phyloP scores from a whole-genome alignment of 2,888 invertebrate genomes.

The Zaprionus bogoriensis region DNA sequence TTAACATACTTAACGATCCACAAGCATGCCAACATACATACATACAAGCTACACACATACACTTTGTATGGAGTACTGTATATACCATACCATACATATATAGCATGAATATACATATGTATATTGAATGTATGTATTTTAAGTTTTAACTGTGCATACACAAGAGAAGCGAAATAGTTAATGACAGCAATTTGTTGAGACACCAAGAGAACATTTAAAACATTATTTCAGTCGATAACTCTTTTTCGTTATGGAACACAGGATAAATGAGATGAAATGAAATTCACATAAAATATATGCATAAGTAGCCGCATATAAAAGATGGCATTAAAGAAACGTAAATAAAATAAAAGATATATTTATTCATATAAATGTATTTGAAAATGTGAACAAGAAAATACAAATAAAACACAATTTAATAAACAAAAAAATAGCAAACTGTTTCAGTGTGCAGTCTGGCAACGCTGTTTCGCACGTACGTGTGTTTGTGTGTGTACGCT shows the following conservation, averaged over 20 bases:
- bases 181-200: slow-evolving; percentile 47
- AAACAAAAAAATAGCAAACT: slow-evolving; percentile 44
- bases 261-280: slow-evolving; percentile 41
- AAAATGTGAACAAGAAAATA: slow-evolving; percentile 76
- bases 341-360: slow-evolving; percentile 73
- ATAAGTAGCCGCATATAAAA: slow-evolving; percentile 65
- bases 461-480: not conserved
- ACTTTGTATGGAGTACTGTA: too few relatives aligned
- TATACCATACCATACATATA: slow-evolving; percentile 14
- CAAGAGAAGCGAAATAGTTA: slow-evolving; percentile 38
- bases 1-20: slow-evolving; percentile 46
- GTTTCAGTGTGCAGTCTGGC: not conserved
- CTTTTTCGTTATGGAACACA: slow-evolving; percentile 41
- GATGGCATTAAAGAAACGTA: slow-evolving; percentile 53
- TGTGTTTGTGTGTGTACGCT: too few relatives aligned
- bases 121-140: slow-evolving; percentile 41
- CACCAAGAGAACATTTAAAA: slow-evolving; percentile 19
- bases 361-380: slow-evolving; percentile 79
- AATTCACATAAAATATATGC: slow-evolving; percentile 52
- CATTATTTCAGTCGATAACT: slow-evolving; percentile 26
- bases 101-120: slow-evolving; percentile 9
- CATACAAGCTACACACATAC: slow-evolving; percentile 22
- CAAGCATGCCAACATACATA: slow-evolving; percentile 41
- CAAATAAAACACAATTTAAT: slow-evolving; percentile 75
- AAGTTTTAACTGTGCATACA: slow-evolving; percentile 49